Base-by-base conservation (phyloP, 1,140 invertebrate species). In the Schlechtendalia chinensis region DNA sequence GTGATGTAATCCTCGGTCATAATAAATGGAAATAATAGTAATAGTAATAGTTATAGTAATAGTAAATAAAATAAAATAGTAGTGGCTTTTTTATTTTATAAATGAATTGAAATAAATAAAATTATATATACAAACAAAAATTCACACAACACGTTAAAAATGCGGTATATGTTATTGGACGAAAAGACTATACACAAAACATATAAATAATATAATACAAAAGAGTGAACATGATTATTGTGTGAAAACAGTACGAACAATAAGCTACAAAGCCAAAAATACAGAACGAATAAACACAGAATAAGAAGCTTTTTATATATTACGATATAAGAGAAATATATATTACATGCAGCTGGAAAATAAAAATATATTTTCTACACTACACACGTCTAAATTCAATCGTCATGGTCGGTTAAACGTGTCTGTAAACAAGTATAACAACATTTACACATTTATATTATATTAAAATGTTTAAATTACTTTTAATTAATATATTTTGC, bases 71-170 rank as follows among this genome's bases (percentile, higher is more conserved):
- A 27, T 50, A 71, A 53, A 27, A 71, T 24, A 50, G 50, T 50
- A 11, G 10, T 24, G 8, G 0, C n/a, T 27, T 6, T 14, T 27
- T 59, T 59, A 1, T 59, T 11, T 14, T 27, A 27, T 53, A 11
- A 71, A 53, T 11, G 1, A 71, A 71, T 50, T 53, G n/a, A 19
- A 71, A 24, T n/a, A 69, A 47, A 50, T 24, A 50, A 58, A 69
- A 69, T 17, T 50, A 50, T 27, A 45, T 17, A 10, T 71, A 53
- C 27, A 50, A 71, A 50, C 22, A 16, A 59, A 80, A 72, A 81
- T 22, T 61, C 39, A 47, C 63, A 79, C 58, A 81, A 75, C 59
- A 81, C 54, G 71, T 77, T 50, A 56, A 82, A 81, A 75, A 75
- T 63, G 65, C 50, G 29, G 67, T 16, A 56, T 22, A 54, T 56